Base-by-base conservation (phyloP, 2,113 vertebrate species). In the Eulemur rufifrons region DNA sequence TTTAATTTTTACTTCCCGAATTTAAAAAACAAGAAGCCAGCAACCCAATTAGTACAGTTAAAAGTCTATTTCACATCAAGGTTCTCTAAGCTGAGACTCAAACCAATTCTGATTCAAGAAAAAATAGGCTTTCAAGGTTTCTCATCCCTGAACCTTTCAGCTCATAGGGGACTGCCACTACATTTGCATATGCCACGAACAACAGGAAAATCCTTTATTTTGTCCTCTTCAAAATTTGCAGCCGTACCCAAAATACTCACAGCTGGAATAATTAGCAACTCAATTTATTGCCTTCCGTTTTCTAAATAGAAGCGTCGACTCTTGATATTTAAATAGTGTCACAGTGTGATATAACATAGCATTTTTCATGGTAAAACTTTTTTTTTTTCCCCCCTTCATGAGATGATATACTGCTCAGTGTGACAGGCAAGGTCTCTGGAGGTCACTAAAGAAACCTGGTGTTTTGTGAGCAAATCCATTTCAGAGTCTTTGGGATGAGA, bases 221-320 rank as follows among this genome's bases (percentile, higher is more conserved):
- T 95, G 74, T 61, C 54, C 94, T 54, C 92, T 96, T 96, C 80
- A 96, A 95, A 78, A 37, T 63, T 97, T 97, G 97, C 93, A 97
- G 91, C 29, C 95, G 15, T 37, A 97, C 96, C 94, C 10, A 97
- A 98, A 87, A 90, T 94, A 96, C 45, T 94, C 91, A 97, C 66
- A 93, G 97, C 94, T 74, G 97, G 84, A 97, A 97, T 68, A 97
- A 95, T 92, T 98, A 98, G 97, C 89, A 96, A 63, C 80, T 98
- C 78, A 88, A 87, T 95, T 94, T 95, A 97, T 84, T 69, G 81
- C 74, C 96, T 97, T 90, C 92, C 96, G 39, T 90, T 85, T 96
- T 96, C 96, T 81, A 97, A 97, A 98, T 91, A 97, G 95, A 95
- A 86, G 88, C 95, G 78, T 84, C 10, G 2, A 92, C 84, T 97